Base-by-base conservation (phyloP, 2,113 vertebrate species). In the Psittacula cyanocephala region DNA sequence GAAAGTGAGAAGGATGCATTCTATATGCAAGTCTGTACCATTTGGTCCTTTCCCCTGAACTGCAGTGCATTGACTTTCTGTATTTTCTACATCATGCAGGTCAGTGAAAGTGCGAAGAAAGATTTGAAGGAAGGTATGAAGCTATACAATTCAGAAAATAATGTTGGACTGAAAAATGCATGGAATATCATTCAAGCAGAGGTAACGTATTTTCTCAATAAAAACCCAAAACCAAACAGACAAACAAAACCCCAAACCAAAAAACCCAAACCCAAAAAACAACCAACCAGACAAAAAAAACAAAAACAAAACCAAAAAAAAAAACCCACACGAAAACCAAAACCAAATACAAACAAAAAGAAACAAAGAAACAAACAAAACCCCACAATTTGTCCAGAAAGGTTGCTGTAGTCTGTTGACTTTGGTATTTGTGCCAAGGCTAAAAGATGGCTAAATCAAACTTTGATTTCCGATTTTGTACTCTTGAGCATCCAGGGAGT, bases 161-260 rank as follows among this genome's bases (percentile, higher is more conserved):
- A 99, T 60, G 98, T 99, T 82, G 99, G 99, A 68, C 98, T 99
- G 94, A 98, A 99, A 97, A 99, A 99, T 1, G 99, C 99, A 59
- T 99, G 99, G 99, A 99, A 99, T 97, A 99, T 99, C 96, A 99
- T 99, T 95, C 99, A 99, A 97, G 99, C 99, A 17, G 99, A 99
- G 99, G 99, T 99, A 94, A 68, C 3, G 1, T 11, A 74, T 77
- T 92, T 65, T 93, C 59, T 91, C n/a, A 53, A 4, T 63, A 9
- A 57, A 57, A 19, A 57, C 13, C 7, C 13, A 33, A n/a, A 57
- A 9, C 68, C 10, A 46, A 81, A 43, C 62, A 55, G 9, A 39
- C 15, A 75, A 79, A 24, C 3, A 52, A n/a, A 52, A n/a, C 33
- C 53, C 55, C 19, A 33, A 57, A 57, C 19, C 31, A n/a, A n/a